Evolutionary conservation across 1,140 invertebrate genomes (phyloP).

Genomic region (Drosophila mayri): DNA sequence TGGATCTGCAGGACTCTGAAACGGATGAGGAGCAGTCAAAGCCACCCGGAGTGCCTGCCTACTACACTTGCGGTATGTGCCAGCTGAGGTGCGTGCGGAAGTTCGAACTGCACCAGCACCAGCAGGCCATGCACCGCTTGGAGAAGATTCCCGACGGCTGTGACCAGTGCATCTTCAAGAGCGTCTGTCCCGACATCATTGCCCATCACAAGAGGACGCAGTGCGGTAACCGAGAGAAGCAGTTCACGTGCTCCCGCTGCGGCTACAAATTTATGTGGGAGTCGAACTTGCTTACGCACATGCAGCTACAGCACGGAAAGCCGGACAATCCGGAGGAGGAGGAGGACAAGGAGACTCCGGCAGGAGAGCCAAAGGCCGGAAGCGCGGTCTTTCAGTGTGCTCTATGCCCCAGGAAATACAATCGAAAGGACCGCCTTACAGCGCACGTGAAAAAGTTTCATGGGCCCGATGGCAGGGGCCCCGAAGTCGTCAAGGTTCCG

Average conservation of each 20-base stretch:
- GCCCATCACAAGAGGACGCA: conserved; percentile 62
- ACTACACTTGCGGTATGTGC: conserved; percentile 86
- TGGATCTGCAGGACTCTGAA: conserved; percentile 76
- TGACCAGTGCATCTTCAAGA: conserved; percentile 67
- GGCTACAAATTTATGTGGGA: conserved; percentile 86
- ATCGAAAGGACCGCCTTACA: conserved; percentile 85
- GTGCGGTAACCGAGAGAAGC: conserved; percentile 69
- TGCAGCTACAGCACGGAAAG: conserved; percentile 81
- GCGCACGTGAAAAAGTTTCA: conserved; percentile 76
- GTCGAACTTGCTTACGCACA: conserved; percentile 85
- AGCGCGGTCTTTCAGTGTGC: conserved; percentile 85
- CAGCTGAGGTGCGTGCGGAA: conserved; percentile 83
- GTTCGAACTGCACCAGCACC: conserved; percentile 75
- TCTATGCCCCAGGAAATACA: conserved; percentile 86
- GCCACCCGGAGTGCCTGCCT: conserved; percentile 12
- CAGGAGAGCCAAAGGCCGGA: conserved; percentile 62
- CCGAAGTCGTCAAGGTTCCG: not conserved
- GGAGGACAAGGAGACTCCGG: conserved; percentile 5
- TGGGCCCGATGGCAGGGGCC: conserved; percentile 1
- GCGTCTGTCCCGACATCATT: conserved; percentile 66
- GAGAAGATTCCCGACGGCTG: conserved; percentile 69
- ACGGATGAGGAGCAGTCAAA: conserved; percentile 66
- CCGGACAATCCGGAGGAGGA: conserved; percentile 36
- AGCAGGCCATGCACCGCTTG: conserved; percentile 71
- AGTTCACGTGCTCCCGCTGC: conserved; percentile 85